A percentile compares a stretch with the other conserved stretches of the same genome.
Conservation (phyloP, 2,113 vertebrate species). For the Leucosticte australis region DNA sequence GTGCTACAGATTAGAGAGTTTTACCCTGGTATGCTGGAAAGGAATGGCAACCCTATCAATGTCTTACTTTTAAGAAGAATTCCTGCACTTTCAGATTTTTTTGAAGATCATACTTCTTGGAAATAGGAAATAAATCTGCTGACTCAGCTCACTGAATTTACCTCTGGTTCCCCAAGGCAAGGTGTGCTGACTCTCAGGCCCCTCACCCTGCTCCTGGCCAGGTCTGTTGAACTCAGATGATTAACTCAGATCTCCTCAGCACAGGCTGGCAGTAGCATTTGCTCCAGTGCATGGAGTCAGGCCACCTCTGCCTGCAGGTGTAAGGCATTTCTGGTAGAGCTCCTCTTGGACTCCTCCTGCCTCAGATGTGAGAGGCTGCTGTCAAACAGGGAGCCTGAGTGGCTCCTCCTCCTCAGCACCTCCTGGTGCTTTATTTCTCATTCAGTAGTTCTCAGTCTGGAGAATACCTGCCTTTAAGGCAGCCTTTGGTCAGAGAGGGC, state of each 20-base stretch:
- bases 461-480: not conserved
- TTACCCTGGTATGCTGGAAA: not conserved
- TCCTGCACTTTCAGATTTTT: not conserved
- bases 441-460: not conserved
- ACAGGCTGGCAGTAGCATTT: not conserved
- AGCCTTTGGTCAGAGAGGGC: not conserved
- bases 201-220: not conserved
- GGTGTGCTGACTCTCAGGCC: fast-evolving
- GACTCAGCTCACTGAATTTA: not conserved
- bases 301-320: not conserved
- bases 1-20: not conserved
- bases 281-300: not conserved
- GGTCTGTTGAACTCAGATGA: not conserved
- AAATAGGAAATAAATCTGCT: not conserved
- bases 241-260: not conserved
- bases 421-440: not conserved
- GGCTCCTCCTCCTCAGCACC: not conserved
- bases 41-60: not conserved
- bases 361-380: not conserved
- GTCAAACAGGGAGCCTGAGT: not conserved
- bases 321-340: not conserved
- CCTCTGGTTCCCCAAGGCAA: not conserved
- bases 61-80: not conserved
- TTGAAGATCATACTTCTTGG: not conserved
- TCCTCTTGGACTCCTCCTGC: not conserved